These are phyloP conservation scores for Nothobranchius furzeri DNA, from an alignment of 2,113 vertebrate genomes.

Conservation along the genomic window DNA sequence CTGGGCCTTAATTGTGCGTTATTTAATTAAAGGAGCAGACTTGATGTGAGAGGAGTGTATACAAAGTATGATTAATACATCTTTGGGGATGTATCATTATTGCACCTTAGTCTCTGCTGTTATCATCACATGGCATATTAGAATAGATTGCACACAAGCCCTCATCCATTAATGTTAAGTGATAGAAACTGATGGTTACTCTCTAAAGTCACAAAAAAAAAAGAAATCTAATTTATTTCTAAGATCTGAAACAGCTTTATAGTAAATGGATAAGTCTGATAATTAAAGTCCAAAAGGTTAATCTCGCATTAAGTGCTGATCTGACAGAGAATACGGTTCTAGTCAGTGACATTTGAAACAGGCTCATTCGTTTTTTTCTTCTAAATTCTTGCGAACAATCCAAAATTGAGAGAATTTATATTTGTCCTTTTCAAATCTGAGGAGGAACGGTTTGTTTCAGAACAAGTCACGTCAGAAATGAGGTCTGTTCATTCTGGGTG, in stretches of 20 bases:
- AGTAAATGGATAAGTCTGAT: slow-evolving; percentile 28
- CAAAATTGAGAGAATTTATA: slow-evolving; percentile 8
- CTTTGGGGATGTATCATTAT: slow-evolving; percentile 60
- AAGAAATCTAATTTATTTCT: slow-evolving; percentile 38
- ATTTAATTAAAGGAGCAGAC: slow-evolving; percentile 60
- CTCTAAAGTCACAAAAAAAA: slow-evolving; percentile 36
- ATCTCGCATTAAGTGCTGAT: slow-evolving; percentile 51
- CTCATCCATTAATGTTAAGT: slow-evolving; percentile 47
- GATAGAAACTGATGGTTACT: slow-evolving; percentile 53
- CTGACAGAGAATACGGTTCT: slow-evolving; percentile 52
- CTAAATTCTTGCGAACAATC: slow-evolving; percentile 45
- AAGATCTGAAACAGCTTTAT: slow-evolving; percentile 18
- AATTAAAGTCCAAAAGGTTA: slow-evolving; percentile 56
- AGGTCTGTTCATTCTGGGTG: background rate
- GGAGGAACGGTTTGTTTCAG: background rate
- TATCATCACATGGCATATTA: slow-evolving; percentile 55
- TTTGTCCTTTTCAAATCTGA: background rate
- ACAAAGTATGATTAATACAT: slow-evolving; percentile 69
- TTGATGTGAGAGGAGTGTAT: slow-evolving; percentile 51
- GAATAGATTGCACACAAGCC: slow-evolving; percentile 56
- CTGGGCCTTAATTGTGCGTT: slow-evolving; percentile 57
- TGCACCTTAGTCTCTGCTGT: slow-evolving; percentile 46
- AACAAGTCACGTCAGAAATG: background rate
- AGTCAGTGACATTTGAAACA: slow-evolving; percentile 56
- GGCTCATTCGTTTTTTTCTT: slow-evolving; percentile 10